Percentiles rank a stretch among this genome's conserved stretches.
Evolutionary conservation across 2,113 vertebrate species (phyloP).

Genomic region (Rutilus rutilus): DNA sequence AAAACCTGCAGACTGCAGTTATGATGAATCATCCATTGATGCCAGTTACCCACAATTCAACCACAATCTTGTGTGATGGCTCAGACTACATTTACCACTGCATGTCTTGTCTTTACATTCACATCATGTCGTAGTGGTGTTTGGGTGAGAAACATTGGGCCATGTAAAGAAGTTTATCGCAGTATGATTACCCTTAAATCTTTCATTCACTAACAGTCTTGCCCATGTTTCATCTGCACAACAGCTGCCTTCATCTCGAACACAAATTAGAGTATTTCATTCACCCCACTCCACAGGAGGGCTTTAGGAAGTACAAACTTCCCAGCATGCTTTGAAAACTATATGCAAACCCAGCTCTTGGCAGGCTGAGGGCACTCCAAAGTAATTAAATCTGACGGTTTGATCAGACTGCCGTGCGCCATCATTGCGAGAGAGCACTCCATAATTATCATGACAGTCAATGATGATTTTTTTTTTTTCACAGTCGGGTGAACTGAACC

Average conservation of each 20-base stretch:
- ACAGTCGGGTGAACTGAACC: background rate
- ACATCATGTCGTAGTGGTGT: background rate
- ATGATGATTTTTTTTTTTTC: background rate
- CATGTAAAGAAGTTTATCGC: background rate
- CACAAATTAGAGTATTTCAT: constrained; percentile 13
- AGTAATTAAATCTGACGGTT: constrained; percentile 41
- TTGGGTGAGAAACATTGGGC: background rate
- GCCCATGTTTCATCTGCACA: constrained; percentile 1
- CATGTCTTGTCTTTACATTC: background rate
- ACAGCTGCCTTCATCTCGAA: constrained; percentile 4
- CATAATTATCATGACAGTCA: constrained; percentile 27
- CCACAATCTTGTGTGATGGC: background rate
- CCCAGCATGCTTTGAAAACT: constrained; percentile 41
- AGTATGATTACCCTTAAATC: background rate
- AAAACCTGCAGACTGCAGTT: background rate
- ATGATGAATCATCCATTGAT: constrained; percentile 1
- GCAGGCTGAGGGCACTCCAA: constrained; percentile 36
- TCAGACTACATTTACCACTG: constrained; percentile 2
- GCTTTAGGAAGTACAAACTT: constrained; percentile 32
- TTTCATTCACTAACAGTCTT: background rate
- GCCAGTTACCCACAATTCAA: constrained; percentile 12
- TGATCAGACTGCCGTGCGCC: constrained; percentile 22
- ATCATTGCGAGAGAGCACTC: constrained; percentile 1
- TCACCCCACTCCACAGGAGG: constrained; percentile 22
- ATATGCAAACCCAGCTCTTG: constrained; percentile 28